These are phyloP conservation scores for Diglossa cyanea DNA, from an alignment of 2,797 vertebrate genomes.

Conservation along the genomic window DNA sequence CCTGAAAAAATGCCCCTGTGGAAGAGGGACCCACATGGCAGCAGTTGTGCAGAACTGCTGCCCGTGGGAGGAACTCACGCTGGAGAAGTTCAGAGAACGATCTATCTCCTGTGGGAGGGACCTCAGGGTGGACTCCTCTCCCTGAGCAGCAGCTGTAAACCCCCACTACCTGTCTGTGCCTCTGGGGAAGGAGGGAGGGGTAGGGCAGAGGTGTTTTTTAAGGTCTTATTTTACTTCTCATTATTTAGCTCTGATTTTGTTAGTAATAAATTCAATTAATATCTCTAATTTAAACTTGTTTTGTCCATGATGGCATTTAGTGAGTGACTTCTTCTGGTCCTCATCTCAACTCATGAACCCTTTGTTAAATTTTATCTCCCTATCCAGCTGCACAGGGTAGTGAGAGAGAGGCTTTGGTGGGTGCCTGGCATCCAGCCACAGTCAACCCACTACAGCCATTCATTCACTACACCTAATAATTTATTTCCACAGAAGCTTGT, in stretches of 20 bases:
- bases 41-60: not conserved
- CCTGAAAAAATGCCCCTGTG: not conserved
- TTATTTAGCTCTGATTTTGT: not conserved
- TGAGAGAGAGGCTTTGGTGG: not conserved
- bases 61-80: fast-evolving
- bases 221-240: not conserved
- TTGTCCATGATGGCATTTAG: not conserved
- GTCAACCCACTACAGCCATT: not conserved
- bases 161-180: not conserved
- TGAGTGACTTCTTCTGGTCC: not conserved
- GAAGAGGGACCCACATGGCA: not conserved
- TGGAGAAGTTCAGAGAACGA: not conserved
- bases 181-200: not conserved
- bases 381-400: not conserved
- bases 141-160: not conserved
- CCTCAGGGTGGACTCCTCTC: not conserved
- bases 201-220: not conserved
- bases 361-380: not conserved
- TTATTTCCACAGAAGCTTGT: not conserved
- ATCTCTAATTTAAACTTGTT: not conserved
- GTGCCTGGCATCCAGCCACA: not conserved
- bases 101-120: not conserved
- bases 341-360: not conserved
- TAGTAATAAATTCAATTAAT: not conserved
- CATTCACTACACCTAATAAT: not conserved